Evolutionary conservation across 1,140 invertebrate species (phyloP), one percentile per base, ranked within the genome.

Genomic region (Euura lappo): DNA sequence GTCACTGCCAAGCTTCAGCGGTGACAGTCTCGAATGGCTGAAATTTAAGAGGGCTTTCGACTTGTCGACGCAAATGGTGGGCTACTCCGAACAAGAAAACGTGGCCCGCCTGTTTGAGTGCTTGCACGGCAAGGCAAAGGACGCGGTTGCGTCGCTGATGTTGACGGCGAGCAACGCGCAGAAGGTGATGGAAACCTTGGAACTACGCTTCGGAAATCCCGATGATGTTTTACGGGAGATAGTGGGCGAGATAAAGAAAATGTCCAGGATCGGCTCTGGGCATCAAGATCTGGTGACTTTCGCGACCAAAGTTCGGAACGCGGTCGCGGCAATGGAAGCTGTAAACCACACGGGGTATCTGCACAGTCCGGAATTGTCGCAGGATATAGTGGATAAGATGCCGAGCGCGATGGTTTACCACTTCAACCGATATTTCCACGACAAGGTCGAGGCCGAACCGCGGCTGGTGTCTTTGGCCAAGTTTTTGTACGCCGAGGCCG

Each of bases 121-220:
- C 43, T 70, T 45, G 4, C 45, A 44, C 51, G 51, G 6, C 28
- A 28, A 28, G 28, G 28, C 71, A 0, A 11, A 46, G 7, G 66
- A 72, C 3, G 71, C 71, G 11, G 71, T 72, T 10, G 10, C 13
- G 7, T 66, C 66, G 8, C 45, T 72, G 43, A 66, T 72, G 44
- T 43, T 60, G 6, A 68, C 71, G 11, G 7, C 43, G 4, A 45
- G 45, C 65, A 69, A 45, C 6, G 44, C 66, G 10, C 10, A 43
- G 4, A 4, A 45, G 10, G 60, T 72, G 0, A 70, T 72, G 43
- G 66, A 69, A 28, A 47, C 71, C 5, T 42, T 72, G n/a, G 44
- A 72, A 67, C 47, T 69, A 44, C 65, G 47, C 42, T 72, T 72
- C 66, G 71, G 72, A 4, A 73, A 73, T 60, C 28, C 64, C 3